Evolutionary conservation across 2,113 vertebrate species (phyloP).

Genomic region (Rostratula benghalensis): DNA sequence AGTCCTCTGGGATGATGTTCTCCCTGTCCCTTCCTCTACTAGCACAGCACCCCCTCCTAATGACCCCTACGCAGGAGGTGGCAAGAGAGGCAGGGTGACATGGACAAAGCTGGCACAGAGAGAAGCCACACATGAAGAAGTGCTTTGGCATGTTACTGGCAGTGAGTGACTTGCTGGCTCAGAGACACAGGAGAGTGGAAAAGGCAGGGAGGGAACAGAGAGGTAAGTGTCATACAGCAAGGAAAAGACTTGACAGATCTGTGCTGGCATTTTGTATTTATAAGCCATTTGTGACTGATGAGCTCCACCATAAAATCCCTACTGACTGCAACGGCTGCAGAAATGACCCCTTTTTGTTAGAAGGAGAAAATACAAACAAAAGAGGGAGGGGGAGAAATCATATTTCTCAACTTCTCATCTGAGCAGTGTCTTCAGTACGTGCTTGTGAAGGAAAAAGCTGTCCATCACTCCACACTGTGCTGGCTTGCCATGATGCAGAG

Average conservation of each 20-base stretch:
- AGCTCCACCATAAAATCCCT: neutral
- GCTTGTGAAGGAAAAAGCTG: neutral
- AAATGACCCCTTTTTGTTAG: neutral
- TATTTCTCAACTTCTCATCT: neutral
- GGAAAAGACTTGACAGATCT: conserved; percentile 12
- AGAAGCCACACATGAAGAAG: neutral
- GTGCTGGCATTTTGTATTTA: conserved; percentile 15
- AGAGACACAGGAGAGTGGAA: neutral
- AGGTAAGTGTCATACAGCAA: neutral
- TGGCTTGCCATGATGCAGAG: neutral
- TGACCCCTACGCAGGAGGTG: rapidly evolving
- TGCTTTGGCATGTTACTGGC: neutral
- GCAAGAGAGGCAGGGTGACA: neutral
- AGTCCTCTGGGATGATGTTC: neutral
- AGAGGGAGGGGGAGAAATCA: neutral
- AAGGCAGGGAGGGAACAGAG: neutral
- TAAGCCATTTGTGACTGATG: neutral
- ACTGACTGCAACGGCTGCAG: neutral
- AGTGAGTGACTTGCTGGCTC: neutral
- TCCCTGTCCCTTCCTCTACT: neutral
- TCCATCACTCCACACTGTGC: neutral
- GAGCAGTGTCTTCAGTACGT: neutral
- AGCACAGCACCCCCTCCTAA: neutral
- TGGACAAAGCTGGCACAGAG: rapidly evolving
- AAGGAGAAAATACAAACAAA: neutral